A percentile compares a stretch with the other conserved stretches of the same genome.
Evolutionary conservation across 1,140 invertebrate genomes (phyloP).

Genomic region (Kradibia gibbosae): DNA sequence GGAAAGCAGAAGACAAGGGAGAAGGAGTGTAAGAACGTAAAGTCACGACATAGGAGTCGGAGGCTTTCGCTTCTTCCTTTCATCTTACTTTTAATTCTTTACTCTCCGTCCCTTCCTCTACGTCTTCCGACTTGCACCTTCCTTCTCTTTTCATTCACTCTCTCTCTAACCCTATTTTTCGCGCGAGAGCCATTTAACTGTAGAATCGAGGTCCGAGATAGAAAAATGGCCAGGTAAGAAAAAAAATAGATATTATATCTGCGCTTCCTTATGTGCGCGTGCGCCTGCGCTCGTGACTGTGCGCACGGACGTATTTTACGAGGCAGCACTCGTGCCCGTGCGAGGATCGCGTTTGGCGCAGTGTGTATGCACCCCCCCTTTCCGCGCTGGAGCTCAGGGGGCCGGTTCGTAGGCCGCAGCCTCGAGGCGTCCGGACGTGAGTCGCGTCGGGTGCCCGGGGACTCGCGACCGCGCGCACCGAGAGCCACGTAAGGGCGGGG

Average conservation of each 20-base stretch:
- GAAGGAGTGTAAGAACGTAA: neutral
- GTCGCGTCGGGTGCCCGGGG: no score
- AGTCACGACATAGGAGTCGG: slow-evolving; percentile 34
- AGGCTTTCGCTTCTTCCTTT: slow-evolving; percentile 39
- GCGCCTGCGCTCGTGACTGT: neutral
- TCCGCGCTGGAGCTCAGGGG: no score
- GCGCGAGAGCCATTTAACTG: neutral
- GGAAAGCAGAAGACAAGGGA: slow-evolving; percentile 1
- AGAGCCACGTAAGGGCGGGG: neutral
- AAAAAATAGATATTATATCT: slow-evolving; percentile 34
- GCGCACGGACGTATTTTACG: neutral
- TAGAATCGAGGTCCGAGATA: neutral
- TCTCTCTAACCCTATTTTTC: no score
- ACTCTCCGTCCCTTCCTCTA: neutral
- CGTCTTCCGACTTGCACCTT: slow-evolving; percentile 13
- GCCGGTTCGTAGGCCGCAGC: no score
- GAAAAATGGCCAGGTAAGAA: neutral
- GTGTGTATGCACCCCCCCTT: no score
- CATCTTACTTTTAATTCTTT: slow-evolving; percentile 32
- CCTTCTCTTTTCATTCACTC: no score
- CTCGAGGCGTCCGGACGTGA: no score
- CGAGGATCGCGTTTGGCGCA: neutral
- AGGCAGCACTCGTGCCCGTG: neutral
- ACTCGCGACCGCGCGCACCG: no score
- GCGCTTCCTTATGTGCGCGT: slow-evolving; percentile 10